phyloP scores from a whole-genome alignment of 2,113 vertebrate genomes.

The Pycnonotus jocosus region DNA sequence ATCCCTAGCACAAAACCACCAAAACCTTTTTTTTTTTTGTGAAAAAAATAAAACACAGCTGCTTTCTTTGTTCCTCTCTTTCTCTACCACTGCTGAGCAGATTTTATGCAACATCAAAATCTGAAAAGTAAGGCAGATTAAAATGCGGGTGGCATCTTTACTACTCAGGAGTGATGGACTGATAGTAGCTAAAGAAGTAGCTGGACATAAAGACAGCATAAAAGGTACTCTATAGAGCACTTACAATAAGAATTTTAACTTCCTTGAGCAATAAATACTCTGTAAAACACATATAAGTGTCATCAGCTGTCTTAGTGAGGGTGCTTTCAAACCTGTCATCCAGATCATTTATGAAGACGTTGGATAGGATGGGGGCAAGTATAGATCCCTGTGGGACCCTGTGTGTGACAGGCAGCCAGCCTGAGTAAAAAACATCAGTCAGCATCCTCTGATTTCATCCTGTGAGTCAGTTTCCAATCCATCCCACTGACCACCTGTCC shows the following conservation, averaged over 20 bases:
- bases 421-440: neutral
- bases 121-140: neutral
- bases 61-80: neutral
- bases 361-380: neutral
- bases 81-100: neutral
- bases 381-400: neutral
- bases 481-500: accelerated
- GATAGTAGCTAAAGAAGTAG: neutral
- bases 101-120: neutral
- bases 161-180: neutral
- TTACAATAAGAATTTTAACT: neutral
- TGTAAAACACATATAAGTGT: neutral
- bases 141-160: neutral
- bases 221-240: neutral
- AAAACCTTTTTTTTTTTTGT: neutral
- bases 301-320: neutral
- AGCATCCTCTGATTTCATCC: neutral
- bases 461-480: neutral
- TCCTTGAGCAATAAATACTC: neutral
- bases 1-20: neutral
- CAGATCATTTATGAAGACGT: neutral
- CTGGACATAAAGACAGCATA: neutral
- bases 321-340: neutral
- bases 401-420: neutral
- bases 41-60: neutral